Percentiles rank a stretch among this genome's conserved stretches.
phyloP scores from a whole-genome alignment of 1,140 invertebrate species.

The Palaemon carinicauda region DNA sequence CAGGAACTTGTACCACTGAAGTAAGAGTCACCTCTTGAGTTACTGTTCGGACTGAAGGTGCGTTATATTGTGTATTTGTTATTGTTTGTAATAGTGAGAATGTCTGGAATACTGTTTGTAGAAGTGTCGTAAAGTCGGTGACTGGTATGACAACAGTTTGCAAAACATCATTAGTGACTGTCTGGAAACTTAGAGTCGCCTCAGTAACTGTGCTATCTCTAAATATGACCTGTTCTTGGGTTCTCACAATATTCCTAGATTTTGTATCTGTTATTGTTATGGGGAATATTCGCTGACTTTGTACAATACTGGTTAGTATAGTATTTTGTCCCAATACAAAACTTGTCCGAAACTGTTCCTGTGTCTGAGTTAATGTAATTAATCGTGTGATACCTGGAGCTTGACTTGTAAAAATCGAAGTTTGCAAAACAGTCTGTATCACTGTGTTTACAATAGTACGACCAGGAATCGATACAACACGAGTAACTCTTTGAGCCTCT shows the following conservation, averaged over 20 bases:
- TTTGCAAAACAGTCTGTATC: constrained; percentile 24
- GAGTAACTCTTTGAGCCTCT: background rate
- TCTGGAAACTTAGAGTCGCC: constrained; percentile 6
- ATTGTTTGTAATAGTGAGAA: constrained; percentile 31
- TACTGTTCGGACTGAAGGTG: constrained; percentile 6
- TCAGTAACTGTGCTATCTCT: constrained; percentile 29
- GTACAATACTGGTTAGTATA: background rate
- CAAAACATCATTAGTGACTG: constrained; percentile 36
- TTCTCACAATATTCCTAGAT: background rate
- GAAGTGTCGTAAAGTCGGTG: constrained; percentile 28
- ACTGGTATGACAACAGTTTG: constrained; percentile 25
- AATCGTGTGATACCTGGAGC: constrained; percentile 18
- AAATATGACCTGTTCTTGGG: constrained; percentile 39
- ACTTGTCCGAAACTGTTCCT: constrained; percentile 16
- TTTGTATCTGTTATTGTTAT: constrained; percentile 28
- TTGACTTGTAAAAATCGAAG: constrained; percentile 15
- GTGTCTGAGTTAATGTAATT: constrained; percentile 1
- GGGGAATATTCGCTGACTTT: constrained; percentile 23
- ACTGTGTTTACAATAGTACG: background rate
- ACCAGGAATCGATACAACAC: constrained; percentile 17
- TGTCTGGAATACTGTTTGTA: constrained; percentile 25
- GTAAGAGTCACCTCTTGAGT: constrained; percentile 20
- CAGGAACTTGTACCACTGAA: constrained; percentile 42
- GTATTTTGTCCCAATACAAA: background rate
- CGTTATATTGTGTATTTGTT: constrained; percentile 28